Evolutionary conservation across 1,140 invertebrate species (phyloP).

Genomic region (Trachymyrmex cornetzi): DNA sequence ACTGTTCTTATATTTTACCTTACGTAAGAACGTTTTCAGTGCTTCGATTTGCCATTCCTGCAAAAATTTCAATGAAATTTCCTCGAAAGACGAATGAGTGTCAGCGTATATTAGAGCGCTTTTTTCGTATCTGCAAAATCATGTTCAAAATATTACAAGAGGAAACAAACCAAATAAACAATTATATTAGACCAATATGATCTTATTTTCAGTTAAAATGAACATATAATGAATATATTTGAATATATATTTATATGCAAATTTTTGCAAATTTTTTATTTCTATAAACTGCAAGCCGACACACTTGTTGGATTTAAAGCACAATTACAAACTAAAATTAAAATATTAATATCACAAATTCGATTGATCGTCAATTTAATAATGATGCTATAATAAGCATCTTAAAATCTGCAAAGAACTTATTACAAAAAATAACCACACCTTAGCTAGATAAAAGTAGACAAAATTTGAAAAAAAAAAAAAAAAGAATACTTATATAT

Average conservation of each 20-base stretch:
- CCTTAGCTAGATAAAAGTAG: neutral
- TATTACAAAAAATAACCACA: too few species aligned
- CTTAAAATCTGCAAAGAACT: too few species aligned
- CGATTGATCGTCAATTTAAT: too few species aligned
- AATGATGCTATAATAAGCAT: too few species aligned
- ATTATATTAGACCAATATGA: neutral
- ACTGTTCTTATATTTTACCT: conserved; percentile 84
- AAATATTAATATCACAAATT: too few species aligned
- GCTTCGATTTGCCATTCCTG: conserved; percentile 93
- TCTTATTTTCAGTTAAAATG: too few species aligned
- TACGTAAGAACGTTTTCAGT: conserved; percentile 94
- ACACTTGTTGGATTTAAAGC: too few species aligned
- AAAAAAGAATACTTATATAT: neutral
- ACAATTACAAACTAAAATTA: too few species aligned
- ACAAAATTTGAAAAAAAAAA: conserved; percentile 1
- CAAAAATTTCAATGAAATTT: conserved; percentile 97
- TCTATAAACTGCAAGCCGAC: too few species aligned
- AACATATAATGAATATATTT: too few species aligned
- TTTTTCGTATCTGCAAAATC: conserved; percentile 89
- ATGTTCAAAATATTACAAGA: conserved; percentile 56
- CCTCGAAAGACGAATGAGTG: conserved; percentile 97
- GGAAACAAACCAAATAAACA: neutral
- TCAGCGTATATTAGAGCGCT: conserved; percentile 96
- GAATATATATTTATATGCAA: too few species aligned
- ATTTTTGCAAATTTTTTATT: too few species aligned